Base-by-base conservation (phyloP, 2,888 invertebrate species). In the Ischnus inquisitorius region DNA sequence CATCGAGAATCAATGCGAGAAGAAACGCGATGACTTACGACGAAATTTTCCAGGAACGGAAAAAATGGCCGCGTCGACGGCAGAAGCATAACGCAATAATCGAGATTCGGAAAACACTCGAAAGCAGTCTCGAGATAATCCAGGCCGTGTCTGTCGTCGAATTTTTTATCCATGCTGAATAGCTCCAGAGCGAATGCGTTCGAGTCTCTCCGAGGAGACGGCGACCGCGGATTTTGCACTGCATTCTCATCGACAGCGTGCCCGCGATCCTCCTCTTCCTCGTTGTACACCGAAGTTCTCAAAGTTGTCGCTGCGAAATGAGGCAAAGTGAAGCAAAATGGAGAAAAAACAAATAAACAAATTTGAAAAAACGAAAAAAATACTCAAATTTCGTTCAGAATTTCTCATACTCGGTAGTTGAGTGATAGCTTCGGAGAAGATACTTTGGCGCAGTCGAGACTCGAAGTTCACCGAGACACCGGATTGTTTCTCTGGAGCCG, bases 51-150 rank as follows among this genome's bases (percentile, higher is more conserved):
- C n/a, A 96, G 91, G 14, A 96, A 91, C 0, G 95, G 94, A 79
- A 95, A 95, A n/a, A 94, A 93, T 0, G 94, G 92, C 64, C 94
- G 93, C 3, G 93, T 93, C 0, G 95, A 94, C 0, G 96, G 96
- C 6, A 95, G 88, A 6, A 95, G 94, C 80, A 96, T 90, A 14
- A 95, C 92, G 89, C 96, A 95, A 88, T 96, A 97, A 65, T 97
- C 96, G 34, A 94, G 94, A 3, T 95, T 93, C 1, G 96, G 95
- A 92, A 95, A 96, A 54, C 95, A 94, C 88, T 96, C 95, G 91
- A 97, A 97, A 0, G 96, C 95, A 0, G 95, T 95, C 86, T 95
- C 95, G 14, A 97, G 92, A 68, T 97, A 94, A 85, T 96, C 95
- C 75, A 94, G 94, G 0, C 94, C 91, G 82, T 94, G 94, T 92